Percentiles rank a stretch among this genome's conserved stretches.
Conservation (phyloP, 2,113 vertebrate species). For the Chaetodon auriga region DNA sequence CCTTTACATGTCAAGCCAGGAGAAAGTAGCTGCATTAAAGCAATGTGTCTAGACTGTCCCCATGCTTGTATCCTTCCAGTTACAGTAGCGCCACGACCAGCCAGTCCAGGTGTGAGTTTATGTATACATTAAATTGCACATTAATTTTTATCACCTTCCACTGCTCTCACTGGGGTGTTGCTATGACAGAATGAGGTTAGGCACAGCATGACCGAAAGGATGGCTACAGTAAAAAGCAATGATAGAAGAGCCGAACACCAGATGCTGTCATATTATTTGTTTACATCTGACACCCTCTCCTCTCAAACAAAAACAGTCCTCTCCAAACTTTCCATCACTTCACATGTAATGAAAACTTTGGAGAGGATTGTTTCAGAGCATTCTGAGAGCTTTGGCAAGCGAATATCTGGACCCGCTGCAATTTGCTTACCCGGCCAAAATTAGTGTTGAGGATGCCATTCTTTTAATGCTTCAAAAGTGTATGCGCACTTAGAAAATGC, state of each 20-base stretch:
- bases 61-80: constrained; percentile 22
- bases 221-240: constrained; percentile 60
- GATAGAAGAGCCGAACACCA: constrained; percentile 61
- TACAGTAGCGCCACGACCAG: constrained; percentile 43
- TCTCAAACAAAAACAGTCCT: constrained; percentile 39
- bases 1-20: constrained; percentile 8
- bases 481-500: constrained; percentile 31
- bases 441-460: constrained; percentile 57
- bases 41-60: constrained; percentile 15
- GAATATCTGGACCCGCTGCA: constrained; percentile 27
- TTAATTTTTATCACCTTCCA: constrained; percentile 72
- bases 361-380: constrained; percentile 45
- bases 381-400: constrained; percentile 50
- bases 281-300: constrained; percentile 55
- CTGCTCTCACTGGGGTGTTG: constrained; percentile 54
- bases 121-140: constrained; percentile 76
- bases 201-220: constrained; percentile 55
- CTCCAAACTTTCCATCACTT: constrained; percentile 53
- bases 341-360: constrained; percentile 57
- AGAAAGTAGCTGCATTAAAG: constrained; percentile 44
- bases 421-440: constrained; percentile 64
- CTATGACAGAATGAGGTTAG: constrained; percentile 63
- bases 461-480: constrained; percentile 56
- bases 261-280: constrained; percentile 70
- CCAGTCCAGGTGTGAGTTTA: constrained; percentile 78